Evolutionary conservation across 2,888 invertebrate genomes (phyloP).

Genomic region (Malacosoma neustria): DNA sequence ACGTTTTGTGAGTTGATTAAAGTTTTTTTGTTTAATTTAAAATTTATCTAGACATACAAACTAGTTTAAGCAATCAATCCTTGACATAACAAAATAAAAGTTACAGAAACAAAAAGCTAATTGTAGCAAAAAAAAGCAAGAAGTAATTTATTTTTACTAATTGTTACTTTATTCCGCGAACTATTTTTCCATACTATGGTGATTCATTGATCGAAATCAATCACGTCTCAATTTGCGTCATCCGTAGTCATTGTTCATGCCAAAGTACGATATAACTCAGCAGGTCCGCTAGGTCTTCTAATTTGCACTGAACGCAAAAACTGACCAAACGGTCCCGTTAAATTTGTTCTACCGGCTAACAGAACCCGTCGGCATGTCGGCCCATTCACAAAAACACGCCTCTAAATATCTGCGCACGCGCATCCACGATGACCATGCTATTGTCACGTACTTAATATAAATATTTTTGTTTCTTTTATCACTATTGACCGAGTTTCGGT

Average conservation of each 20-base stretch:
- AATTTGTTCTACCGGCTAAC: conserved; percentile 62
- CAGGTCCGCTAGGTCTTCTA: not conserved
- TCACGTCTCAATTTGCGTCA: not conserved
- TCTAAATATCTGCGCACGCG: conserved; percentile 51
- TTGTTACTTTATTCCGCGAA: too few species aligned
- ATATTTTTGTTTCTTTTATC: conserved; percentile 26
- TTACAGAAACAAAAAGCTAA: too few species aligned
- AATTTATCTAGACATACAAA: too few species aligned
- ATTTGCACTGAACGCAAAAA: not conserved
- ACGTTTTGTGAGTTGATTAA: too few species aligned
- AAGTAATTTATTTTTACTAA: too few species aligned
- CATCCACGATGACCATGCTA: conserved; percentile 40
- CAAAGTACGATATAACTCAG: not conserved
- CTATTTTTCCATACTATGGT: too few species aligned
- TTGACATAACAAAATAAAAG: too few species aligned
- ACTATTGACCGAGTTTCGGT: not conserved
- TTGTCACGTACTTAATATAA: conserved; percentile 41
- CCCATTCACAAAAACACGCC: conserved; percentile 63
- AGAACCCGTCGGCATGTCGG: conserved; percentile 45
- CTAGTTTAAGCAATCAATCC: too few species aligned
- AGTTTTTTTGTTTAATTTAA: too few species aligned
- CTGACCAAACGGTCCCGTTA: conserved; percentile 42
- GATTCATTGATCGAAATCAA: too few species aligned
- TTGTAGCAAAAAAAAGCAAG: too few species aligned
- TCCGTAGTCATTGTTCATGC: not conserved